Percentiles rank a stretch among this genome's conserved stretches.
These are phyloP conservation scores for Neotragus pygmaeus DNA, from an alignment of 2,113 vertebrate genomes.

Conservation along the genomic window DNA sequence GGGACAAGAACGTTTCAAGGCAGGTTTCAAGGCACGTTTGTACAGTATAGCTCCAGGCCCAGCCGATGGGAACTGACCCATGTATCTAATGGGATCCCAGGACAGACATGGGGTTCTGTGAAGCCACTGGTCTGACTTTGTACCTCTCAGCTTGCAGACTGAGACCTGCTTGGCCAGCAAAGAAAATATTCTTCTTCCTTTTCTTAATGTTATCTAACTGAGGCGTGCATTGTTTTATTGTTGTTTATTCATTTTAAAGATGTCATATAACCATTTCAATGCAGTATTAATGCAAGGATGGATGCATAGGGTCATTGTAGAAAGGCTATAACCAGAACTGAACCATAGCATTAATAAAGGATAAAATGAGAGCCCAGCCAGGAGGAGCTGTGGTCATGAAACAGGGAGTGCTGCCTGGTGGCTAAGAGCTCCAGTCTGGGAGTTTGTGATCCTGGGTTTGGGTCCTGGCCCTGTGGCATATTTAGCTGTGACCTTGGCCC, in stretches of 20 bases:
- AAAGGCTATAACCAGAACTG: neutral
- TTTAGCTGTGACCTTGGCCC: neutral
- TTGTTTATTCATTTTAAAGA: neutral
- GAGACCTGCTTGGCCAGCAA: neutral
- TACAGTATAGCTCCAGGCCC: accelerated
- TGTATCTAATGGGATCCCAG: neutral
- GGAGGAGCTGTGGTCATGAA: accelerated
- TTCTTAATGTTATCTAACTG: neutral
- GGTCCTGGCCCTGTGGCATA: neutral
- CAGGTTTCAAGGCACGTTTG: neutral
- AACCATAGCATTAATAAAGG: neutral
- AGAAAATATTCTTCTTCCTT: neutral
- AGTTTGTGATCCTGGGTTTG: neutral
- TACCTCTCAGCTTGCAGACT: neutral
- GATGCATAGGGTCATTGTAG: neutral
- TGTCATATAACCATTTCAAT: neutral
- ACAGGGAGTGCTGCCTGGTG: neutral
- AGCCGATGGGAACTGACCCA: neutral
- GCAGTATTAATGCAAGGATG: neutral
- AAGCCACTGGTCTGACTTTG: neutral
- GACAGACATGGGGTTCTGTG: neutral
- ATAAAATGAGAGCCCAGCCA: neutral
- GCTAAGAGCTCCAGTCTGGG: neutral
- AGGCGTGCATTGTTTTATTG: neutral
- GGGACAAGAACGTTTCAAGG: neutral